Base-by-base conservation (phyloP, 2,888 invertebrate genomes). In the Melipona bicolor region DNA sequence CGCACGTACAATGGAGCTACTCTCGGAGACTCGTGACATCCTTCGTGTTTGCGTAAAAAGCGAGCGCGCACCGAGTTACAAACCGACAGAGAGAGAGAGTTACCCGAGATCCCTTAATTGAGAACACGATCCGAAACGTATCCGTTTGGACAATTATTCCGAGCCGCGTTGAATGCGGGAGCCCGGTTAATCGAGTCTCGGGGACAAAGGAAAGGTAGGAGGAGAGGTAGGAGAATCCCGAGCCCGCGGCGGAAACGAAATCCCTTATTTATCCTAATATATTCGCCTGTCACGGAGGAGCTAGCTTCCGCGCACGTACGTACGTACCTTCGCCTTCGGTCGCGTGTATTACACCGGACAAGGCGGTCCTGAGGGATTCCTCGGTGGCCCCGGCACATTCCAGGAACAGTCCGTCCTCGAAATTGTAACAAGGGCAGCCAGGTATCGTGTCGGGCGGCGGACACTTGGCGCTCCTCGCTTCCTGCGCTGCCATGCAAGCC, bases 341-440 rank as follows among this genome's bases (percentile, higher is more conserved):
- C 92, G 97, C 96, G 93, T 96, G 96, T 90, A 97, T 85, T 59
- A 94, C 93, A 68, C 92, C 92, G 75, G 92, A 96, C 90, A 98
- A 95, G 62, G 98, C 97, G 90, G 96, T 96, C 93, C 96, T 96
- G 89, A 98, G 96, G 70, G 97, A 97, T 86, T 96, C 95, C 67
- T 97, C 96, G 76, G 97, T 97, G 67, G 97, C 97, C 74, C 97
- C 97, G 64, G 98, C 97, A 94, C 98, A 98, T 95, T 98, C 98
- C 92, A 98, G 96, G 95, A 97, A 98, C 86, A 98, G 96, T 83
- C 98, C 98, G 95, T 98, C 98, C 95, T 98, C 98, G 95, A 98
- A 98, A 94, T 97, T 97, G 96, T 98, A 98, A 95, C 98, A 98
- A 11, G 98, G 98, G 94, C 98, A 98, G 89, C 97, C 97, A 64